Evolutionary conservation across 2,113 vertebrate genomes (phyloP), one percentile per base, ranked within the genome.

Genomic region (Anser cygnoides): DNA sequence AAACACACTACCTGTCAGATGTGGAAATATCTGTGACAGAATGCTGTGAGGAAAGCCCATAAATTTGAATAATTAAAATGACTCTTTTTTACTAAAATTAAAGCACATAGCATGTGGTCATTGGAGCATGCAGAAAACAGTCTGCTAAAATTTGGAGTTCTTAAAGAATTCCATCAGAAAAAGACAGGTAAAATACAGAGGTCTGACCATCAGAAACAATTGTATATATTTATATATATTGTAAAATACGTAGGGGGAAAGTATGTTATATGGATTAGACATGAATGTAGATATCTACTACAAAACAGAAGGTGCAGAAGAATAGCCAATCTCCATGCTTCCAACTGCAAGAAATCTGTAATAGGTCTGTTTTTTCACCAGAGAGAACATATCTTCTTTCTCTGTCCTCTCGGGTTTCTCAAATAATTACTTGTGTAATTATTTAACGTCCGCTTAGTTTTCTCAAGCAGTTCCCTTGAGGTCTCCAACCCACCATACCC

Each of bases 21-120:
- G 35, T 13, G n/a, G 54, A 58, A 31, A 23, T 26, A 59, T 3
- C 62, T 65, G 23, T 13, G 68, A 33, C n/a, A 61, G 31, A 37
- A 44, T 6, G 7, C 2, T 33, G 11, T 17, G 23, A 68, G 62
- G 44, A 72, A 89, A 87, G 10, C 16, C 55, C 17, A 5, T 9
- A 29, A 12, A 37, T 41, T 10, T 8, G 16, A 57, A 43, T 5
- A n/a, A 10, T 13, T 39, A 18, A 84, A 89, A 55, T 2, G 0
- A 17, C 3, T 44, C 18, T 57, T 70, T 49, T 7, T 20, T 68
- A 52, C 2, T 7, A 23, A 57, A 65, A 65, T 41, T 23, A 54
- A 23, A 59, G 5, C 0, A 0, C 4, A 9, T 17, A 37, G 21
- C 0, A 1, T 10, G 4, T 0, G 9, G 21, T 8, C 7, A n/a